Percentiles rank a stretch among this genome's conserved stretches.
Conservation (phyloP, 2,797 vertebrate species). For the Cossypha heuglini region DNA sequence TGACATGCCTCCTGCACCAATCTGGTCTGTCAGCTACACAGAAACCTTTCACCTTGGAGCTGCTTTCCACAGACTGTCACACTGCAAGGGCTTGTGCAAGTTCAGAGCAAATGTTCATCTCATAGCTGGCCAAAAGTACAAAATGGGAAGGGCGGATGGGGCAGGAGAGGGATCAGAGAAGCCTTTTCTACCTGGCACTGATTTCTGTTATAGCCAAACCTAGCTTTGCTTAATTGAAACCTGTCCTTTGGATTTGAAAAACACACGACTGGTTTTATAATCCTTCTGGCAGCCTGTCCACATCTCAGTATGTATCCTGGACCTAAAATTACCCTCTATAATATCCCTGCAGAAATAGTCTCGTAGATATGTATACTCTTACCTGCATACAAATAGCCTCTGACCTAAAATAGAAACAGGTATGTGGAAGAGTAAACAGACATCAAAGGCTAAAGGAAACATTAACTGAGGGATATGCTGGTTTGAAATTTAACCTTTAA, state of each 20-base stretch:
- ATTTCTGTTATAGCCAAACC: constrained; percentile 33
- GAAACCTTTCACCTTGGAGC: not conserved
- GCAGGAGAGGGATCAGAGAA: not conserved
- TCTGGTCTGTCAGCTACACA: not conserved
- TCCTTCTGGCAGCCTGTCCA: not conserved
- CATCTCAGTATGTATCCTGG: constrained; percentile 16
- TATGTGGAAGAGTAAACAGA: constrained; percentile 18
- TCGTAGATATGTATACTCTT: not conserved
- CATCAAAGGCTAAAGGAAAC: not conserved
- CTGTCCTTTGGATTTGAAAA: constrained; percentile 33
- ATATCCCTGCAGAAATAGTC: constrained; percentile 3
- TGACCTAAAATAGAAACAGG: constrained; percentile 42
- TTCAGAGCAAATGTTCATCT: not conserved
- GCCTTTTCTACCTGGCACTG: not conserved
- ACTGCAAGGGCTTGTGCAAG: not conserved
- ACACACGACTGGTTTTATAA: constrained; percentile 28
- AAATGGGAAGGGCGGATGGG: not conserved
- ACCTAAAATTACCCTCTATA: constrained; percentile 44
- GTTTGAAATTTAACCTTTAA: constrained; percentile 13
- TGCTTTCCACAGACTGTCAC: not conserved
- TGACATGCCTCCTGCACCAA: not conserved
- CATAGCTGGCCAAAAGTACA: not conserved
- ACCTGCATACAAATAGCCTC: not conserved
- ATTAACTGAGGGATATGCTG: not conserved
- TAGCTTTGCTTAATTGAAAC: constrained; percentile 62